A percentile compares a stretch with the other conserved stretches of the same genome.
phyloP scores from a whole-genome alignment of 2,888 invertebrate species.

The Latheticus oryzae region DNA sequence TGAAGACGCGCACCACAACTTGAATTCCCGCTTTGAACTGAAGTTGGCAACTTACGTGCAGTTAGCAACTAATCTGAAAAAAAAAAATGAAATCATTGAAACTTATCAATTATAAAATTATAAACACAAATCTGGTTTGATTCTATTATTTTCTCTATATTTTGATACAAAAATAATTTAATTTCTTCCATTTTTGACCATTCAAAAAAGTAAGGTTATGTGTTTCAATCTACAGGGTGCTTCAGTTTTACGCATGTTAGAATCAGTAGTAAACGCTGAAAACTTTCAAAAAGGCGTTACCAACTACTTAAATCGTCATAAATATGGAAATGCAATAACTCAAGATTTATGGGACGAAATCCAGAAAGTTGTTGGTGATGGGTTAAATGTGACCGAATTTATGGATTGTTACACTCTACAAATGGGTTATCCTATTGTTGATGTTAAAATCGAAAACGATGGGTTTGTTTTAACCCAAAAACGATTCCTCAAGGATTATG shows the following conservation, averaged over 20 bases:
- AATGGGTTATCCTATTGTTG: slow-evolving; percentile 87
- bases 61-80: too few relatives aligned
- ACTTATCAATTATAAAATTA: too few relatives aligned
- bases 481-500: slow-evolving; percentile 79
- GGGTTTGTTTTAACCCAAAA: slow-evolving; percentile 76
- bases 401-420: slow-evolving; percentile 93
- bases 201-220: too few relatives aligned
- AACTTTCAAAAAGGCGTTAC: slow-evolving; percentile 80
- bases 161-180: slow-evolving; percentile 4
- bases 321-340: slow-evolving; percentile 83
- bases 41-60: too few relatives aligned
- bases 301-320: slow-evolving; percentile 77
- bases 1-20: too few relatives aligned
- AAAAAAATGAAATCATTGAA: too few relatives aligned
- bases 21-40: too few relatives aligned
- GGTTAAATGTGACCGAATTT: slow-evolving; percentile 68
- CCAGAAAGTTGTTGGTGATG: slow-evolving; percentile 68
- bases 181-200: slow-evolving; percentile 7
- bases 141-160: slow-evolving; percentile 1
- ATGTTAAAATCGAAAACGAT: slow-evolving; percentile 67
- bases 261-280: slow-evolving; percentile 79
- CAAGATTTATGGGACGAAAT: slow-evolving; percentile 79
- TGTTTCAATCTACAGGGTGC: slow-evolving; percentile 75
- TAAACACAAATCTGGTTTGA: too few relatives aligned
- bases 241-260: slow-evolving; percentile 88